A percentile compares a stretch with the other conserved stretches of the same genome.
Evolutionary conservation across 2,113 vertebrate species (phyloP).

Genomic region (Glaucidium brasilianum): DNA sequence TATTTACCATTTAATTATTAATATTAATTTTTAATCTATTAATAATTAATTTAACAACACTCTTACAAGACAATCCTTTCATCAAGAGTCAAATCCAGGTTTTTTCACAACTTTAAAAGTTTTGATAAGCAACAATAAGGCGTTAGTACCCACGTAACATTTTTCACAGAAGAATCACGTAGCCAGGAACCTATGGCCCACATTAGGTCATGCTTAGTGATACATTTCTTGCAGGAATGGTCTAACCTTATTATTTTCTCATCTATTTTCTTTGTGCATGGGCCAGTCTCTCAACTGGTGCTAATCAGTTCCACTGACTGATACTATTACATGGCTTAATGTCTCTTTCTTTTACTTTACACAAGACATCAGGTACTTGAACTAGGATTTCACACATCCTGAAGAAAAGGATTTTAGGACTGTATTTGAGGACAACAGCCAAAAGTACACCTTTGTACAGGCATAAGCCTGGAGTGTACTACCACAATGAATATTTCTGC

Average conservation of each 20-base stretch:
- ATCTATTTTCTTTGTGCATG: background rate
- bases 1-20: background rate
- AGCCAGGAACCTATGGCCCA: background rate
- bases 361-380: background rate
- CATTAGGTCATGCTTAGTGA: background rate
- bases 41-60: background rate
- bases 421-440: background rate
- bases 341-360: background rate
- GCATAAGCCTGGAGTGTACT: background rate
- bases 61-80: background rate
- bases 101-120: background rate
- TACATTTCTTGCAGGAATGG: background rate
- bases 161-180: background rate
- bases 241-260: background rate
- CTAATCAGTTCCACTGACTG: background rate
- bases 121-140: background rate
- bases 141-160: background rate
- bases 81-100: background rate
- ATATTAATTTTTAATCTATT: background rate
- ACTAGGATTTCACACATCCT: background rate
- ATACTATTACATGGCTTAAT: fast-evolving
- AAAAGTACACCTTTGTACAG: background rate
- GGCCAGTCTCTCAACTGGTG: background rate
- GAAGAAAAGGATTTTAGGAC: background rate
- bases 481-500: background rate